Percentiles rank a stretch among this genome's conserved stretches.
Conservation (phyloP, 2,797 vertebrate species). For the Myripristis murdjan region DNA sequence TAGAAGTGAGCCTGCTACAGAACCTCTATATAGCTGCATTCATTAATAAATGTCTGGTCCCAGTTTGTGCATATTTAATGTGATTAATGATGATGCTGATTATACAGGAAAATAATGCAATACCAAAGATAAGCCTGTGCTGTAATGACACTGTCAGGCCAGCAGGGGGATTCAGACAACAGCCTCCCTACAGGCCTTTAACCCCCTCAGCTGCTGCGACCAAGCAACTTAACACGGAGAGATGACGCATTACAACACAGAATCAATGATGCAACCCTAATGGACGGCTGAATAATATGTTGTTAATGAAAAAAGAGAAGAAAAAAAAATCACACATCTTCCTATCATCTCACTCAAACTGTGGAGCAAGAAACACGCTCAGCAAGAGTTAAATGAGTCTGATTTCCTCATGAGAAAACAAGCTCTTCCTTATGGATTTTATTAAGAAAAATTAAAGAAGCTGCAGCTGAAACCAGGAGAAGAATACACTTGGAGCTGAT, state of each 20-base stretch:
- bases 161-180: no score
- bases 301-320: no score
- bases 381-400: not conserved
- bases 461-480: not conserved
- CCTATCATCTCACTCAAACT: not conserved
- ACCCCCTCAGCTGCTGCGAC: not conserved
- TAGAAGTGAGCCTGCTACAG: no score
- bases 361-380: not conserved
- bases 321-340: no score
- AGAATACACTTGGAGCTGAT: not conserved
- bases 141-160: no score
- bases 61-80: no score
- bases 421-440: not conserved
- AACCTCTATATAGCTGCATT: no score
- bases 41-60: no score
- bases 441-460: not conserved
- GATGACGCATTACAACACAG: slow-evolving; percentile 13
- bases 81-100: no score
- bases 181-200: not conserved
- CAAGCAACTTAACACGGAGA: not conserved
- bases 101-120: no score
- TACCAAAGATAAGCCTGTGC: no score
- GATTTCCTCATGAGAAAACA: not conserved
- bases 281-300: slow-evolving; percentile 41
- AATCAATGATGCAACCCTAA: slow-evolving; percentile 6